phyloP scores from a whole-genome alignment of 2,113 vertebrate genomes.

The Sorex fumeus region DNA sequence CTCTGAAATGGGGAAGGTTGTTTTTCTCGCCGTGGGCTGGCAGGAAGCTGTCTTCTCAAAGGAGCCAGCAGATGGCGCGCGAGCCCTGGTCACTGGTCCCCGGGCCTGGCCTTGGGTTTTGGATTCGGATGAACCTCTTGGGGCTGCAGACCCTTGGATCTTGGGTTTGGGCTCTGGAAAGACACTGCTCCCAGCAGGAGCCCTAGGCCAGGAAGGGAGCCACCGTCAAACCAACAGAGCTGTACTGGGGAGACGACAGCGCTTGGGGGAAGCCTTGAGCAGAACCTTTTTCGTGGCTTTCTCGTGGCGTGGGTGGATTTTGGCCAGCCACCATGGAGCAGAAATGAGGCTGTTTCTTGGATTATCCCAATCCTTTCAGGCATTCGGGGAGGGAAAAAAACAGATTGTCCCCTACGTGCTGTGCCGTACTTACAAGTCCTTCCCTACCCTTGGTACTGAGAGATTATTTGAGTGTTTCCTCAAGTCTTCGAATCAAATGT shows the following conservation, averaged over 20 bases:
- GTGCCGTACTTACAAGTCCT: no score
- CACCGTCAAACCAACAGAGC: background rate
- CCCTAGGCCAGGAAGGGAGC: background rate
- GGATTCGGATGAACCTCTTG: background rate
- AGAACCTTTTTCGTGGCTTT: background rate
- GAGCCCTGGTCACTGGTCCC: background rate
- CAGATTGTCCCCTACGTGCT: background rate
- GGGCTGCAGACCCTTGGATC: background rate
- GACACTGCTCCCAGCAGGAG: background rate
- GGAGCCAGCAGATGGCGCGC: constrained; percentile 77
- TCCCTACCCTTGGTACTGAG: background rate
- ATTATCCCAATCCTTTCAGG: constrained; percentile 51
- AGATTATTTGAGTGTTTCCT: background rate
- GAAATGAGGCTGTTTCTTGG: background rate
- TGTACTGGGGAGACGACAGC: background rate
- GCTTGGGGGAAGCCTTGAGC: no score
- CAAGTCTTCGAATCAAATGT: background rate
- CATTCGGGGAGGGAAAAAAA: background rate
- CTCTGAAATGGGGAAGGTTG: constrained; percentile 48
- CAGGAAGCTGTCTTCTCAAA: background rate
- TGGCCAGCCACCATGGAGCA: background rate
- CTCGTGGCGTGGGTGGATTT: constrained; percentile 18
- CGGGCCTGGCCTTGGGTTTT: background rate
- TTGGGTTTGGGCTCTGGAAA: background rate
- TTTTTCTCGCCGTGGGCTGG: no score